Conservation (phyloP, 2,113 vertebrate species). For the Leucopternis melanops region DNA sequence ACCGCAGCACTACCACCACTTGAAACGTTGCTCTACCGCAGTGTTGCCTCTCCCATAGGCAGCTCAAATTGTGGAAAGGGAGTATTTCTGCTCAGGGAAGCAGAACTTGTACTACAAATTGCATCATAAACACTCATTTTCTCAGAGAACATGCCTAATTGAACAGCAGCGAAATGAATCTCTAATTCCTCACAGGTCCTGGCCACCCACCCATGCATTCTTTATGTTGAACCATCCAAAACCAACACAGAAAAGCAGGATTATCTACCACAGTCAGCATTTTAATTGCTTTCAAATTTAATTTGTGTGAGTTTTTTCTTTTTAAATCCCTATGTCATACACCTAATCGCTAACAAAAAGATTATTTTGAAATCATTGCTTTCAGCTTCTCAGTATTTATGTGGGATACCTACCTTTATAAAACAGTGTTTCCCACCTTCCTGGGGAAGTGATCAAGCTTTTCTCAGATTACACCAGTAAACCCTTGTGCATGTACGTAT, state of each 20-base stretch:
- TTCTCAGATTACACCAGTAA: not conserved
- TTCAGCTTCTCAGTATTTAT: not conserved
- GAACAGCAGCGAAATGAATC: too few relatives aligned
- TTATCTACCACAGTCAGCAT: not conserved
- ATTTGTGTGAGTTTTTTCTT: not conserved
- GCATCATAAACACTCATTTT: too few relatives aligned
- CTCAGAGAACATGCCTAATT: too few relatives aligned
- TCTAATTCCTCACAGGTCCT: too few relatives aligned
- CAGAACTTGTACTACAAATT: too few relatives aligned
- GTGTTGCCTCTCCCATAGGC: too few relatives aligned
- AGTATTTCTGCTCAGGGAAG: too few relatives aligned
- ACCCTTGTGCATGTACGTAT: fast-evolving
- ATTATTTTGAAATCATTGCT: not conserved
- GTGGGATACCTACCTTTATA: not conserved
- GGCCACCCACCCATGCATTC: too few relatives aligned
- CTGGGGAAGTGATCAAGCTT: not conserved
- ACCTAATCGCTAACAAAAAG: not conserved
- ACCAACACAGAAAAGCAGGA: not conserved
- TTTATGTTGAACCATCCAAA: not conserved
- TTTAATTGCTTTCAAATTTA: not conserved
- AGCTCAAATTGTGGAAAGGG: too few relatives aligned
- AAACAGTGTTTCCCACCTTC: not conserved
- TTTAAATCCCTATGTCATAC: not conserved
- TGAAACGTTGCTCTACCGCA: too few relatives aligned
- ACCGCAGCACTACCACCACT: too few relatives aligned